Conservation (phyloP, 2,888 invertebrate genomes). For the Drosophila kambysellisi region DNA sequence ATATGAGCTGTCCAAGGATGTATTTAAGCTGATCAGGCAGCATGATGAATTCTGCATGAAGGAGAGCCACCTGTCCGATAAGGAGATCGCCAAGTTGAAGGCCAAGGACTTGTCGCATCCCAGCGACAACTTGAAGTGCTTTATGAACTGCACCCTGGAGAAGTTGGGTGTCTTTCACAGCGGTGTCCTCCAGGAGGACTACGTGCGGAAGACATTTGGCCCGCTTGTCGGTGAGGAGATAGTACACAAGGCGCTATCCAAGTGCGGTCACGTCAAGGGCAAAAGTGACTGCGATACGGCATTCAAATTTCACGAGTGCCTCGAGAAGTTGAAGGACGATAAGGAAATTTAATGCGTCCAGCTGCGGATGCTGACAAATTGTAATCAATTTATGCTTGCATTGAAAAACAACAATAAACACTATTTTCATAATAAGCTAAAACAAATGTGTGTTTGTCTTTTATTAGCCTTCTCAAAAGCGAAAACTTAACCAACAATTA, state of each 20-base stretch:
- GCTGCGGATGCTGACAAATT: slow-evolving; percentile 46
- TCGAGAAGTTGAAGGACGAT: slow-evolving; percentile 48
- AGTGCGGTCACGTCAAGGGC: slow-evolving; percentile 66
- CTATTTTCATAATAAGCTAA: slow-evolving; percentile 52
- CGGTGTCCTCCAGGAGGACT: slow-evolving; percentile 67
- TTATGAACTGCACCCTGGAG: slow-evolving; percentile 82
- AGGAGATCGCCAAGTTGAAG: slow-evolving; percentile 63
- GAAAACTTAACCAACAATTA: no score
- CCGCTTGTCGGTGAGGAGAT: slow-evolving; percentile 73
- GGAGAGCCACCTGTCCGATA: slow-evolving; percentile 63
- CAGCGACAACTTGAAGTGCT: slow-evolving; percentile 76
- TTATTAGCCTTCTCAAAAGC: no score
- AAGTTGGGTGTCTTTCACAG: slow-evolving; percentile 73
- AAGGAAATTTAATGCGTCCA: background rate
- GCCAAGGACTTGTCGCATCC: slow-evolving; percentile 64
- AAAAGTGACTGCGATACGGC: slow-evolving; percentile 78
- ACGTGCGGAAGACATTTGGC: slow-evolving; percentile 55
- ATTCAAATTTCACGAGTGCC: slow-evolving; percentile 70
- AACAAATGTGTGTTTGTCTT: slow-evolving; percentile 10
- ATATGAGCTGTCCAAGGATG: slow-evolving; percentile 62
- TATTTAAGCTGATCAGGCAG: slow-evolving; percentile 68
- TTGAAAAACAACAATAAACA: slow-evolving; percentile 60
- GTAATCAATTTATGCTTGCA: slow-evolving; percentile 66
- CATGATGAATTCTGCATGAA: slow-evolving; percentile 63
- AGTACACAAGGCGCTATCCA: slow-evolving; percentile 49